Conservation (phyloP, 1,140 invertebrate genomes). For the Schlechtendalia chinensis region DNA sequence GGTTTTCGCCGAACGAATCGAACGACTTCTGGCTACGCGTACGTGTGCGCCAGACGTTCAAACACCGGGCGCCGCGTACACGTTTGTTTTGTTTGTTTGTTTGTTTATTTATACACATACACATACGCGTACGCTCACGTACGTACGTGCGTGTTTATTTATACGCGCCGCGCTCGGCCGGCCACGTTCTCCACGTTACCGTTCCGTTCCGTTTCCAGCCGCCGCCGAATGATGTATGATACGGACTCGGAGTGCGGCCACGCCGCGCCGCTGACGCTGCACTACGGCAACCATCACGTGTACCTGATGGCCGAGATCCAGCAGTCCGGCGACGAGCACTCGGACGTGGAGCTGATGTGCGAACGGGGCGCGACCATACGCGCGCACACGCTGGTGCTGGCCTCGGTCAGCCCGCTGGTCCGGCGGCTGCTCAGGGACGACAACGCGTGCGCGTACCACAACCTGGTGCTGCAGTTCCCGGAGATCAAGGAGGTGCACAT, state of each 20-base stretch:
- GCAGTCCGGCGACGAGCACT: slow-evolving; percentile 74
- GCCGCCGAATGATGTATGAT: slow-evolving; percentile 31
- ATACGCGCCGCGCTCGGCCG: not conserved
- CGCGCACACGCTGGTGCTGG: slow-evolving; percentile 70
- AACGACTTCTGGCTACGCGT: not conserved
- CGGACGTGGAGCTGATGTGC: slow-evolving; percentile 77
- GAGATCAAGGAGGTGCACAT: slow-evolving; percentile 74
- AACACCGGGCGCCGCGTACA: too few species aligned
- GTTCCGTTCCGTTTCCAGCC: not conserved
- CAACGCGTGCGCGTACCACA: slow-evolving; percentile 59
- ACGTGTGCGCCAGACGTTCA: too few species aligned
- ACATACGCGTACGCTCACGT: too few species aligned
- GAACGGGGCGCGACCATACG: slow-evolving; percentile 57
- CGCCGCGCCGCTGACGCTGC: slow-evolving; percentile 74
- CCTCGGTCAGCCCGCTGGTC: slow-evolving; percentile 78
- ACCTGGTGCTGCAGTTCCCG: slow-evolving; percentile 71
- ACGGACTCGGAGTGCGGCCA: slow-evolving; percentile 54
- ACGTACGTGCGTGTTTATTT: not conserved
- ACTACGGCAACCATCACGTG: slow-evolving; percentile 85
- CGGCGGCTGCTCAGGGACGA: slow-evolving; percentile 71
- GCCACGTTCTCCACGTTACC: too few species aligned
- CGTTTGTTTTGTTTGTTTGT: too few species aligned
- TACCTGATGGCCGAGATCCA: slow-evolving; percentile 82
- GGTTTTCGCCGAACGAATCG: too few species aligned
- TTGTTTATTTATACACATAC: not conserved